A percentile compares a stretch with the other conserved stretches of the same genome.
Conservation (phyloP, 2,797 vertebrate genomes). For the Betta splendens region DNA sequence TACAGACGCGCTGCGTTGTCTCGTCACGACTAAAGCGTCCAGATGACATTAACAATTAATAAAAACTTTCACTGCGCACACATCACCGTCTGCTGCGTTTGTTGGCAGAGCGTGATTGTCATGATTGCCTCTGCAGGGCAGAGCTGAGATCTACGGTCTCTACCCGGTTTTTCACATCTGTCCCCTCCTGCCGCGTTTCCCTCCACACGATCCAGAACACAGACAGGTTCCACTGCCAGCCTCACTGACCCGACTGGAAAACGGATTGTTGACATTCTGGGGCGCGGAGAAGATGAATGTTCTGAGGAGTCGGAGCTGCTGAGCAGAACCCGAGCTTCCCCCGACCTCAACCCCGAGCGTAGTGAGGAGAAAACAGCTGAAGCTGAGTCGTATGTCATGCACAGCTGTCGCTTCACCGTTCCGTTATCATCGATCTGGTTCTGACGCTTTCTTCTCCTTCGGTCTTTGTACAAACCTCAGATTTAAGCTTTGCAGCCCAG, state of each 20-base stretch:
- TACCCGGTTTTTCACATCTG: constrained; percentile 27
- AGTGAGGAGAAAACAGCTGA: constrained; percentile 17
- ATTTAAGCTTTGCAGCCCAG: constrained; percentile 19
- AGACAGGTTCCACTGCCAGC: constrained; percentile 9
- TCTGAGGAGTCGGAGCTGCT: constrained; percentile 10
- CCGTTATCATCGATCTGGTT: constrained; percentile 17
- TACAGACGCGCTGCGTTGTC: constrained; percentile 12
- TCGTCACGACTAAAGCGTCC: too few species aligned
- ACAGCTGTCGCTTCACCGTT: too few species aligned
- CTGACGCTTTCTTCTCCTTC: constrained; percentile 6
- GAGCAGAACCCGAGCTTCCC: constrained; percentile 17
- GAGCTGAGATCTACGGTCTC: constrained; percentile 25
- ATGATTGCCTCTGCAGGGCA: constrained; percentile 22
- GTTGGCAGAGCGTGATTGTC: constrained; percentile 11
- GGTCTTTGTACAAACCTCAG: constrained; percentile 7
- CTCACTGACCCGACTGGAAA: constrained; percentile 22
- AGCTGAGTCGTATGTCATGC: too few species aligned
- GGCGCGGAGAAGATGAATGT: not conserved
- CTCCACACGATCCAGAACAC: constrained; percentile 19
- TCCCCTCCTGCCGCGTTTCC: constrained; percentile 8
- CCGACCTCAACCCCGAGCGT: constrained; percentile 29
- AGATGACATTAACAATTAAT: too few species aligned
- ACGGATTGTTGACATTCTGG: constrained; percentile 31
- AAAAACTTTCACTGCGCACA: constrained; percentile 5
- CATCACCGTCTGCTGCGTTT: not conserved